phyloP scores from a whole-genome alignment of 1,140 invertebrate species.

The Cotesia glomerata region DNA sequence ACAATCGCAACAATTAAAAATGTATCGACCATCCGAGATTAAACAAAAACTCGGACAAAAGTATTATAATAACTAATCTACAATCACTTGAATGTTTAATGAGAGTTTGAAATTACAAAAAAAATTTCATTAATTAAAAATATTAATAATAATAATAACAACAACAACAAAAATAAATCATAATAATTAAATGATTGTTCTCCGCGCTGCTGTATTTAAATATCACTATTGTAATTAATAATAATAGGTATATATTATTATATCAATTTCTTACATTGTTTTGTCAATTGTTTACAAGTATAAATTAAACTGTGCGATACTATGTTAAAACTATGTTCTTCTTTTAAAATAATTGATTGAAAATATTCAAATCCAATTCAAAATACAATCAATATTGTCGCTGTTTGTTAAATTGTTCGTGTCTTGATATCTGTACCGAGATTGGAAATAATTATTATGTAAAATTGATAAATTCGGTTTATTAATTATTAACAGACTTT shows the following conservation, averaged over 20 bases:
- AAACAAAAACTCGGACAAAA: slow-evolving; percentile 10
- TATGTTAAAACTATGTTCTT: neutral
- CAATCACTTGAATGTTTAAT: too few relatives aligned
- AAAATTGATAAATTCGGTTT: neutral
- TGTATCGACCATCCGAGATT: slow-evolving; percentile 19
- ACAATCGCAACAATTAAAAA: slow-evolving; percentile 22
- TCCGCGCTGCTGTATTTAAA: slow-evolving; percentile 23
- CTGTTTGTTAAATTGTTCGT: slow-evolving; percentile 32
- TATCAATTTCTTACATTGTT: neutral
- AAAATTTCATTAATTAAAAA: neutral
- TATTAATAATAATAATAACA: too few relatives aligned
- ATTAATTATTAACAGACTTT: too few relatives aligned
- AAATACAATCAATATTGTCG: slow-evolving; percentile 18
- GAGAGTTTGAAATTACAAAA: neutral
- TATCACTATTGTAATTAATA: slow-evolving; percentile 12
- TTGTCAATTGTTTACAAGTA: too few relatives aligned
- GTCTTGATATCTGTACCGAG: neutral
- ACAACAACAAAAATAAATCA: neutral
- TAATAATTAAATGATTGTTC: slow-evolving; percentile 14
- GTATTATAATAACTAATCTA: slow-evolving; percentile 8
- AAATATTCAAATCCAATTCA: neutral
- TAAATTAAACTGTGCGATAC: neutral
- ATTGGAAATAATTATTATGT: slow-evolving; percentile 9
- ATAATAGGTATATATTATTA: slow-evolving; percentile 1
- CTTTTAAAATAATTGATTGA: neutral